Evolutionary conservation across 2,797 vertebrate genomes (phyloP), one percentile per base, ranked within the genome.

Genomic region (Spondyliosoma cantharus): DNA sequence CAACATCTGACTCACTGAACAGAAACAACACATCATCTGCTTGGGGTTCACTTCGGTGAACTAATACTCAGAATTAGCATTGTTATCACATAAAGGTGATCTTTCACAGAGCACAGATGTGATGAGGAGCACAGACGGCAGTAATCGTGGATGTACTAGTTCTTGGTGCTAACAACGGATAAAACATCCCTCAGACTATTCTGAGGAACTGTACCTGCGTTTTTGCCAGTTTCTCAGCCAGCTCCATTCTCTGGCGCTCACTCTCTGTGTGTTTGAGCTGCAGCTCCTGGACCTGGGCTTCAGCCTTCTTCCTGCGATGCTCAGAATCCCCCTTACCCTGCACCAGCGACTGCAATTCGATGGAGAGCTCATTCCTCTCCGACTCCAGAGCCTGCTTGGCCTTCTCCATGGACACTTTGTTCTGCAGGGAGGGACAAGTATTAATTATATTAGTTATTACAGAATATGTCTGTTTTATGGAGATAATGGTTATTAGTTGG

Each of bases 331-430:
- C 94, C 82, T 98, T 99, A 14, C 95, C 95, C 88, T 98, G 97
- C 90, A 96, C 93, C 84, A 99, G 95, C 3, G 91, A 92, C 91
- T 99, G 96, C 83, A 99, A 86, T 92, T 99, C 98, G 2, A 96
- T 98, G 91, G 95, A 89, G 53, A 99, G 93, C 86, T 99, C 98
- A 29, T 95, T 96, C 45, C 95, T 96, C 93, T 99, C 98, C 0
- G 94, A 96, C 92, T 99, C 98, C 92, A 99, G 91, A 20, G 95
- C 94, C 93, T 98, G 98, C 90, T 99, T 99, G 27, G 96, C 93
- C 87, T 99, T 99, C 71, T 99, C 98, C 79, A 98, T 94, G 5
- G 97, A 98, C 69, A 94, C 96, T 95, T 99, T 99, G 85, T 97
- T 96, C 98, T 99, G 83, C 43, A 61, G 15, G 45, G 27, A n/a